Evolutionary conservation across 2,888 invertebrate species (phyloP).

Genomic region (Schizaphis graminum): DNA sequence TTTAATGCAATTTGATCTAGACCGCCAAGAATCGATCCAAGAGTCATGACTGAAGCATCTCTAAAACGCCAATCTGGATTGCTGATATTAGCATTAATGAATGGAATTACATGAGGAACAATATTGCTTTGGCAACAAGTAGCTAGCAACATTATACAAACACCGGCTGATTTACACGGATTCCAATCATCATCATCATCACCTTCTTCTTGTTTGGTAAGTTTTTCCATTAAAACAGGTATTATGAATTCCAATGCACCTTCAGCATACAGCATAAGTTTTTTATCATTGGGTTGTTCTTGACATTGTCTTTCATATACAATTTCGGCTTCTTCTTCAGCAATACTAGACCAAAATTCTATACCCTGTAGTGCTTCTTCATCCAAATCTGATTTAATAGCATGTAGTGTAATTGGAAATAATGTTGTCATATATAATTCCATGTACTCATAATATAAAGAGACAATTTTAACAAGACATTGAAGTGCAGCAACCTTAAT

Average conservation of each 20-base stretch:
- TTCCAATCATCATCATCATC: slow-evolving; percentile 99
- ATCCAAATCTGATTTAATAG: slow-evolving; percentile 97
- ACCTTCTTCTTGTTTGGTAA: slow-evolving; percentile 96
- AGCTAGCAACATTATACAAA: slow-evolving; percentile 97
- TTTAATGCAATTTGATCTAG: slow-evolving; percentile 86
- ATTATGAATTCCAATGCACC: slow-evolving; percentile 96
- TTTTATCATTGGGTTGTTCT: slow-evolving; percentile 73
- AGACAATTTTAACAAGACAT: slow-evolving; percentile 98
- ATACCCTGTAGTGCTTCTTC: slow-evolving; percentile 98
- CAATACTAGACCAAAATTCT: slow-evolving; percentile 99
- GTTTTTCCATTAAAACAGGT: slow-evolving; percentile 91
- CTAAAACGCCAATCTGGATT: slow-evolving; percentile 91
- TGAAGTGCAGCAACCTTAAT: slow-evolving; percentile 97
- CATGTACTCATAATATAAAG: slow-evolving; percentile 98
- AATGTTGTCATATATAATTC: slow-evolving; percentile 99
- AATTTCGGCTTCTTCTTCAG: slow-evolving; percentile 96
- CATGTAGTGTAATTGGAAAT: slow-evolving; percentile 97
- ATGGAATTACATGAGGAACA: slow-evolving; percentile 95
- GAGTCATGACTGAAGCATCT: slow-evolving; percentile 99
- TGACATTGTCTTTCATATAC: slow-evolving; percentile 86
- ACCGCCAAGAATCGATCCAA: slow-evolving; percentile 90
- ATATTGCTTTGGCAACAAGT: slow-evolving; percentile 98
- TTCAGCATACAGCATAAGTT: slow-evolving; percentile 97
- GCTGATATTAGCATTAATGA: slow-evolving; percentile 94
- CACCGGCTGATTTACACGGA: slow-evolving; percentile 98